Base-by-base conservation (phyloP, 2,888 invertebrate species). In the Leucania comma region DNA sequence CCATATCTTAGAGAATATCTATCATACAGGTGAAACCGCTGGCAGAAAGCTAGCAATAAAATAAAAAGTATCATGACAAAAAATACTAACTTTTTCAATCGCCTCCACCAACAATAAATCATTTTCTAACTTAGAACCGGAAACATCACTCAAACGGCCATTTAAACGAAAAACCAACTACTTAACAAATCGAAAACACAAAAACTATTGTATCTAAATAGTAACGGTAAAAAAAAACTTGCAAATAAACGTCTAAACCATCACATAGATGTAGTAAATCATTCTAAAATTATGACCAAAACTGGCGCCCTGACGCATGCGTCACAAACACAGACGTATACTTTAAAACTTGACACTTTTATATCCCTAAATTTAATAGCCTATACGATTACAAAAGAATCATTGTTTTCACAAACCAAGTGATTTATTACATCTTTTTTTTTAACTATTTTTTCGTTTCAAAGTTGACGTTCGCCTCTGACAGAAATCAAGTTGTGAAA, bases 371-470 rank as follows among this genome's bases (percentile, higher is more conserved):
- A 91, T 94, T 95, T 96, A 93, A 96, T 93, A 91, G 92, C 93
- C 92, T 93, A 94, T 95, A 92, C 90, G 89, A 93, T 96, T 95
- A 96, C 96, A 96, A 96, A 95, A 95, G 93, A 90, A 90, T 92
- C 91, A 91, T 93, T 96, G 96, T 96, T 94, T 95, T 94, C 92
- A 89, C 93, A 93, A 93, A 90, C 92, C 75, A 84, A 78, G 87
- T 94, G 93, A 95, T 95, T 95, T 95, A 95, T 89, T 88, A 86
- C 74, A 82, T 83, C 85, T 87, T 90, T 35, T 77, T 77, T 80
- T 81, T 86, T 1, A 46, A 48, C 82, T 58, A 59, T 72, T 84
- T 71, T 53, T 75, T 72, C 68, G 71, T 75, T 74, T 86, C 72
- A 81, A 82, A 82, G 71, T 85, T 86, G 86, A 82, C 78, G 80